Evolutionary conservation across 2,113 vertebrate species (phyloP).

Genomic region (Leuciscus idus): DNA sequence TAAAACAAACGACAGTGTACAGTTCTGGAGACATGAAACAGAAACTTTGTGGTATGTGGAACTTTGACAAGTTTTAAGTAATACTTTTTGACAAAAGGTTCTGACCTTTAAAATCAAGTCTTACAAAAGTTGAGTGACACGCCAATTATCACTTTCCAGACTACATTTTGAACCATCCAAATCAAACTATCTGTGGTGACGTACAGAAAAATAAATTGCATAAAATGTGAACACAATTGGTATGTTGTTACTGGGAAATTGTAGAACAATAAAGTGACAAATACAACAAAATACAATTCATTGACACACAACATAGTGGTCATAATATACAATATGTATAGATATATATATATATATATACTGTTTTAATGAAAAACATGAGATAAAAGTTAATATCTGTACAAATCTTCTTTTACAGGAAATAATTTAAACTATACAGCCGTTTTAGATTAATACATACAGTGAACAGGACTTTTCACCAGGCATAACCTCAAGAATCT

Average conservation of each 20-base stretch:
- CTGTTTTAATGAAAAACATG: slow-evolving; percentile 61
- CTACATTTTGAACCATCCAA: background rate
- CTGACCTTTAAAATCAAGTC: background rate
- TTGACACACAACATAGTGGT: slow-evolving; percentile 56
- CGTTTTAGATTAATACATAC: slow-evolving; percentile 57
- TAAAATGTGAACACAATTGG: slow-evolving; percentile 5
- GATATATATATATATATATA: slow-evolving; percentile 38
- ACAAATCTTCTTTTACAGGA: slow-evolving; percentile 64
- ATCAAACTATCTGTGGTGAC: background rate
- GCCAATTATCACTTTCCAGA: background rate
- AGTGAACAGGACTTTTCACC: slow-evolving; percentile 53
- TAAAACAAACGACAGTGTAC: slow-evolving; percentile 57
- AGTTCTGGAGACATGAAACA: background rate
- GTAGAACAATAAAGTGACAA: slow-evolving; percentile 32
- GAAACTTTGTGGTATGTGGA: background rate
- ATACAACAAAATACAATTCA: slow-evolving; percentile 53
- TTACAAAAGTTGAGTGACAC: background rate
- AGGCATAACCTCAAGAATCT: slow-evolving; percentile 46
- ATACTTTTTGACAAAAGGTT: background rate
- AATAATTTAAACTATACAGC: slow-evolving; percentile 58
- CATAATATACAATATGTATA: slow-evolving; percentile 66
- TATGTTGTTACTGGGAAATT: background rate
- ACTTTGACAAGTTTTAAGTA: background rate
- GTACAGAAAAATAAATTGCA: slow-evolving; percentile 10
- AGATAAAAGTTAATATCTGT: slow-evolving; percentile 68